Conservation (phyloP, 2,113 vertebrate genomes). For the Eretmodus cyanostictus region DNA sequence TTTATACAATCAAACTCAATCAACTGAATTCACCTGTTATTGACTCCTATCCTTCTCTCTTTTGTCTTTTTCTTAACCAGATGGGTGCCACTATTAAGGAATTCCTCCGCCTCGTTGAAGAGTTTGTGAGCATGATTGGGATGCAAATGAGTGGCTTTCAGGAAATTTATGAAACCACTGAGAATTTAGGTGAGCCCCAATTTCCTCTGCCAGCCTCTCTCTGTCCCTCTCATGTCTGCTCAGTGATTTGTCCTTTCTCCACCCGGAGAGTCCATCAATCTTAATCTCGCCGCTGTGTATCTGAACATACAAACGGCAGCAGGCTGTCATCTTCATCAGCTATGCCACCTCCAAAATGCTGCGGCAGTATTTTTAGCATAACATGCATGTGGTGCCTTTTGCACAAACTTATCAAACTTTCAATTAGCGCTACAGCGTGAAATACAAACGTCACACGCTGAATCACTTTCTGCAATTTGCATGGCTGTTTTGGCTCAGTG, state of each 20-base stretch:
- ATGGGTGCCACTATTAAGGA: conserved; percentile 87
- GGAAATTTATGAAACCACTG: conserved; percentile 94
- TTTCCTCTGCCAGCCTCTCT: neutral
- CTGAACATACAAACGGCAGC: neutral
- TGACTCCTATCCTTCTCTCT: neutral
- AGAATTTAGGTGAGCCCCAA: conserved; percentile 88
- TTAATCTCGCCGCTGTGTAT: neutral
- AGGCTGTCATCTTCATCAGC: neutral
- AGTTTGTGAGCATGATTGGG: conserved; percentile 91
- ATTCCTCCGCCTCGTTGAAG: conserved; percentile 86
- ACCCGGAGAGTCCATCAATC: conserved; percentile 29
- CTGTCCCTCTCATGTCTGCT: neutral
- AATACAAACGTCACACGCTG: neutral
- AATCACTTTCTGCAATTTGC: neutral
- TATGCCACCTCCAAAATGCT: neutral
- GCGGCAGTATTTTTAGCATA: neutral
- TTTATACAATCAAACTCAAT: neutral
- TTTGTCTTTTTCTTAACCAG: conserved; percentile 56
- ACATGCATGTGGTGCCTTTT: neutral
- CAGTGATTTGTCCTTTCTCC: conserved; percentile 20
- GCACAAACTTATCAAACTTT: neutral
- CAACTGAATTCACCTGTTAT: neutral
- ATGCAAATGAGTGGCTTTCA: conserved; percentile 94
- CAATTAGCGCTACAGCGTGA: neutral
- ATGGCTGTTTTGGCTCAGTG: neutral